Base-by-base conservation (phyloP, 2,113 vertebrate species). In the Chloropsis hardwickii region DNA sequence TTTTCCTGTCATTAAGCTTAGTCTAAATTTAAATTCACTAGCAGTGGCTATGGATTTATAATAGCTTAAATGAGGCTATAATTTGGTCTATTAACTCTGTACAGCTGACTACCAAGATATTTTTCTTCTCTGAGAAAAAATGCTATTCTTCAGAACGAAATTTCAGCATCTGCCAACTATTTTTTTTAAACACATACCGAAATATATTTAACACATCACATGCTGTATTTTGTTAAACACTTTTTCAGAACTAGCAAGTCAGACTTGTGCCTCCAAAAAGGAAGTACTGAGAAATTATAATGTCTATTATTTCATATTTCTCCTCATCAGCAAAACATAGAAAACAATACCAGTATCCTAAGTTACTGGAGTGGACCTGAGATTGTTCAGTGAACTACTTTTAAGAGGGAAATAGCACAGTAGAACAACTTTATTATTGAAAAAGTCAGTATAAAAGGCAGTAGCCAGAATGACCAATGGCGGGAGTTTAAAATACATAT, bases 1-100 rank as follows among this genome's bases (percentile, higher is more conserved):
- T 97, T 97, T 95, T 96, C 92, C 78, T 93, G 70, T 95, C 85
- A 93, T 91, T 96, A 95, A 96, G 53, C 81, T 94, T 92, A 94
- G 74, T 40, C 90, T 94, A 93, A 95, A 96, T 95, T 95, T 87
- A 93, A 95, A 93, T 90, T 85, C 69, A 60, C 92, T 79, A 94
- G 24, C 70, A 90, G n/a, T 82, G 87, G 61, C 95, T 95, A 95
- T 94, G 76, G 86, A 94, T 96, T 93, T 92, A 88, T 95, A 97
- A 94, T 88, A 94, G 80, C 67, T 91, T 94, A 96, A 95, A 95
- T 94, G 86, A 95, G 69, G 40, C 72, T 94, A 77, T 95, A 92
- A 94, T 97, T 92, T 93, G 88, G 80, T 93, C 72, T 93, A 94
- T 94, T 97, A 96, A 94, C 76, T 93, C 93, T 64, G 80, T 91